Evolutionary conservation across 2,113 vertebrate species (phyloP).

Genomic region (Pterocles orientalis): DNA sequence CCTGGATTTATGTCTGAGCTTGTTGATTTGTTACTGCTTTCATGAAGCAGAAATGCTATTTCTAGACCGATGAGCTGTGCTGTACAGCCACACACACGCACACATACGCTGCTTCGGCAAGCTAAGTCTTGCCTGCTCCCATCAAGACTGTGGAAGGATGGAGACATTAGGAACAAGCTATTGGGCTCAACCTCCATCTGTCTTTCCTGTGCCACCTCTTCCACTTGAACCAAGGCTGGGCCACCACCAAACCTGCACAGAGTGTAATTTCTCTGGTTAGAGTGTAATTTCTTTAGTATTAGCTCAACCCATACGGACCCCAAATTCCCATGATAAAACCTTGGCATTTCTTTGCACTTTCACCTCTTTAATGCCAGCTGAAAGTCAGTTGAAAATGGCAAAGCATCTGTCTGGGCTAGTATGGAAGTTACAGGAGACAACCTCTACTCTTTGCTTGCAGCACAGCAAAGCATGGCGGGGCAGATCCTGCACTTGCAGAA

Average conservation of each 20-base stretch:
- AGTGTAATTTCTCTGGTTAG: neutral
- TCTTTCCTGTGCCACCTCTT: neutral
- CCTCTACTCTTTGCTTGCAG: neutral
- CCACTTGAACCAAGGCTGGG: neutral
- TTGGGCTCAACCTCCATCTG: neutral
- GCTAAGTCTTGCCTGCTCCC: neutral
- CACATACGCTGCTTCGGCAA: neutral
- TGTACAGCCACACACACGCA: neutral
- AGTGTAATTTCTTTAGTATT: neutral
- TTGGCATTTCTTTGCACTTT: neutral
- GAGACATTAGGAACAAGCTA: neutral
- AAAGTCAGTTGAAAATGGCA: neutral
- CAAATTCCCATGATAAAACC: neutral
- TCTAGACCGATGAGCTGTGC: neutral
- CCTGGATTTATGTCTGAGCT: neutral
- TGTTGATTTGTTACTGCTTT: neutral
- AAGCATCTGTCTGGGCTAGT: neutral
- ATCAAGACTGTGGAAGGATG: neutral
- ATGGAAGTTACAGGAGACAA: neutral
- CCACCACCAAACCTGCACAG: rapidly evolving
- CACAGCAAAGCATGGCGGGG: neutral
- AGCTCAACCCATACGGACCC: neutral
- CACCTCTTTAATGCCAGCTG: neutral
- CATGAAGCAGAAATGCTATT: neutral
- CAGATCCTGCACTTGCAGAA: neutral